These are phyloP conservation scores for Muschampia plurimacula DNA, from an alignment of 2,888 invertebrate species.

Conservation along the genomic window DNA sequence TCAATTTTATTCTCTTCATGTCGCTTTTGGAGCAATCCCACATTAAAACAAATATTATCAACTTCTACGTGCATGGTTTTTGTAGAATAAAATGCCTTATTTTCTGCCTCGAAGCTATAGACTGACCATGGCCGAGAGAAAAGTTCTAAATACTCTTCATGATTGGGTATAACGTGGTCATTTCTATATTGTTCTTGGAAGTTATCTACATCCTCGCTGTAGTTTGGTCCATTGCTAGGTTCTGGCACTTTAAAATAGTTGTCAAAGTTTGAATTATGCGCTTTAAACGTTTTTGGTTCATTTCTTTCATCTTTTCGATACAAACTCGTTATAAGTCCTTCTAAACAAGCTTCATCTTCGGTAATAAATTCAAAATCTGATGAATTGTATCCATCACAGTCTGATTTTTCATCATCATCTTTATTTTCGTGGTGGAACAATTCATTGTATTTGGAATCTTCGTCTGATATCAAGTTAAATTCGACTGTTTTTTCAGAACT, in stretches of 20 bases:
- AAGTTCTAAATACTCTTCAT: constrained; percentile 56
- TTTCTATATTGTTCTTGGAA: constrained; percentile 41
- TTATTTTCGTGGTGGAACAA: neutral
- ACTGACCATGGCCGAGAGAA: constrained; percentile 48
- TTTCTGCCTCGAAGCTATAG: constrained; percentile 49
- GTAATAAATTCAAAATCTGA: constrained; percentile 76
- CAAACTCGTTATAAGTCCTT: constrained; percentile 44
- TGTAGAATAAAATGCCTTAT: constrained; percentile 55
- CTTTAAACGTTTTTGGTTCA: constrained; percentile 40
- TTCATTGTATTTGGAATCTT: constrained; percentile 22
- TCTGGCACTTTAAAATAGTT: constrained; percentile 3
- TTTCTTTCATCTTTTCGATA: neutral
- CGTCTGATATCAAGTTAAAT: constrained; percentile 31
- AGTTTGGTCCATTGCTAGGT: constrained; percentile 1
- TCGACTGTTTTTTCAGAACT: constrained; percentile 20
- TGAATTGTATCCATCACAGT: constrained; percentile 61
- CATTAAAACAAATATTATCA: constrained; percentile 58
- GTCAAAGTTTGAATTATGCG: neutral
- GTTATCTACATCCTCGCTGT: constrained; percentile 3
- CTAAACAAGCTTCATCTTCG: constrained; percentile 63
- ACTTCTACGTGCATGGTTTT: constrained; percentile 54
- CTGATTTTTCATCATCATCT: constrained; percentile 4
- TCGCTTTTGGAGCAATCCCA: constrained; percentile 25
- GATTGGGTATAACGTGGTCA: constrained; percentile 57
- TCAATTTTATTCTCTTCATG: constrained; percentile 46